Base-by-base conservation (phyloP, 2,888 invertebrate species). In the Cactoblastis cactorum region DNA sequence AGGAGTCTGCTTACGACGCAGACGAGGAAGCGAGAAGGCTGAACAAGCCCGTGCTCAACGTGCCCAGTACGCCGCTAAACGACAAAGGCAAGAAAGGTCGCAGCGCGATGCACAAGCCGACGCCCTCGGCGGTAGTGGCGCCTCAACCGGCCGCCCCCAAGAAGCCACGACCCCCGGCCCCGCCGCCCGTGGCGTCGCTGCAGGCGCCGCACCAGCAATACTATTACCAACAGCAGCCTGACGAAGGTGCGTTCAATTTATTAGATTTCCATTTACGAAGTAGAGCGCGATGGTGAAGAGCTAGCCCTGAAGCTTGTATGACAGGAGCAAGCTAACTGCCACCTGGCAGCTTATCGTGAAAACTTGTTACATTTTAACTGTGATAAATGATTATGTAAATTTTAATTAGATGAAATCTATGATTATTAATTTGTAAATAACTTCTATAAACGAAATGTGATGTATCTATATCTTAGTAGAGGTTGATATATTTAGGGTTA, bases 1-100 rank as follows among this genome's bases (percentile, higher is more conserved):
- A 93, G 54, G 94, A 94, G 63, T 90, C 92, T 59, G 91, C 91
- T 11, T 92, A 92, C 65, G 93, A 92, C 50, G 93, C 93, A 53
- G 82, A 86, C 60, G 83, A 90, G 73, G 83, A 91, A 65, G 90
- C 86, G 57, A 71, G 90, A 56, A 73, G 90, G 69, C 71, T 86
- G 55, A 85, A 84, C 64, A 88, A 89, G 77, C 87, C 90, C 46
- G 90, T 90, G 68, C 80, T 90, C 51, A 88, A 89, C 64, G 90
- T 90, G 78, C 90, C 90, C 57, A 85, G 83, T 63, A 80, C 90
- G 52, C 88, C 90, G 46, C 67, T 88, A 52, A 82, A 73, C 58
- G 89, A 90, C 61, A 88, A 90, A 66, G 80, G 78, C 53, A 87
- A 89, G 71, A 90, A 90, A 65, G 81, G 76, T 49, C 83, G 85